Evolutionary conservation across 2,888 invertebrate species (phyloP).

Genomic region (Craniophora ligustri): DNA sequence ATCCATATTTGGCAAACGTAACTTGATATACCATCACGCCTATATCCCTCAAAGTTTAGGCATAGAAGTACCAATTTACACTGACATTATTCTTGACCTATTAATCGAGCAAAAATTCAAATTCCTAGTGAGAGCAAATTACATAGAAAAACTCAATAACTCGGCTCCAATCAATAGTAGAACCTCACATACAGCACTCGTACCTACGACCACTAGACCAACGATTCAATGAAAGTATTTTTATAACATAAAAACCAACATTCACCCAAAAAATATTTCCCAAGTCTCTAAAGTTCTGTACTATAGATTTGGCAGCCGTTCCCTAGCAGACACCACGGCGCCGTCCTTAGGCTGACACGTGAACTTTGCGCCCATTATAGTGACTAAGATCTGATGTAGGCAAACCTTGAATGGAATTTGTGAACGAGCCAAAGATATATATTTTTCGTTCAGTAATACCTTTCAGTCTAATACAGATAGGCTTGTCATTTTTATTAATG

Average conservation of each 20-base stretch:
- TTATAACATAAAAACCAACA: neutral
- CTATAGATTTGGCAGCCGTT: slow-evolving; percentile 41
- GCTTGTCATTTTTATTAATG: slow-evolving; percentile 5
- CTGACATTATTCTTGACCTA: too few relatives aligned
- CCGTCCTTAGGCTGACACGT: slow-evolving; percentile 27
- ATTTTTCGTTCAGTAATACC: slow-evolving; percentile 33
- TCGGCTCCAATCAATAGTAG: too few relatives aligned
- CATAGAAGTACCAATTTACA: too few relatives aligned
- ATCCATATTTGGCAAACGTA: too few relatives aligned
- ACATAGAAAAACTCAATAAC: too few relatives aligned
- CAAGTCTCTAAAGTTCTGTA: slow-evolving; percentile 5
- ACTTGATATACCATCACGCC: too few relatives aligned
- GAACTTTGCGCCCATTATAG: slow-evolving; percentile 40
- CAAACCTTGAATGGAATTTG: slow-evolving; percentile 40
- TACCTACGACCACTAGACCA: too few relatives aligned
- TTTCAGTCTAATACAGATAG: slow-evolving; percentile 16
- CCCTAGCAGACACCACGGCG: slow-evolving; percentile 43
- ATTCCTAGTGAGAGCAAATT: too few relatives aligned
- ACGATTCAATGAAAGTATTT: neutral
- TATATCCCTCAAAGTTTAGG: too few relatives aligned
- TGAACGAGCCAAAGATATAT: slow-evolving; percentile 39
- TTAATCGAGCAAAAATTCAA: too few relatives aligned
- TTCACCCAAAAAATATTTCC: neutral
- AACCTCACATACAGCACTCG: too few relatives aligned
- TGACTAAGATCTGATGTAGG: slow-evolving; percentile 27